These are phyloP conservation scores for Pterophyllum scalare DNA, from an alignment of 2,113 vertebrate genomes.

Conservation along the genomic window DNA sequence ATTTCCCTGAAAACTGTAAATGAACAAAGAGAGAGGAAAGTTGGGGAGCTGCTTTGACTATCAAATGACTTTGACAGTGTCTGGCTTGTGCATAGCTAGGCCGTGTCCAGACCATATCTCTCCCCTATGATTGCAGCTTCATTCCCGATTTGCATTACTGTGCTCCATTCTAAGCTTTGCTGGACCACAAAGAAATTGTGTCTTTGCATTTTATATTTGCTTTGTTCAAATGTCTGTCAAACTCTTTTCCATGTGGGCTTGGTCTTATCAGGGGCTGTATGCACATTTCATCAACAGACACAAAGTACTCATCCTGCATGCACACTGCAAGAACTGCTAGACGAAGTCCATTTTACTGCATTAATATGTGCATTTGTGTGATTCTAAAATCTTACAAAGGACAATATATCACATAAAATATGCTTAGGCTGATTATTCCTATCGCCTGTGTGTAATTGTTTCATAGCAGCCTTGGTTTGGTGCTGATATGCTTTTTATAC, in stretches of 20 bases:
- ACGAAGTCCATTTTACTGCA: not conserved
- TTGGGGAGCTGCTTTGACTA: conserved; percentile 76
- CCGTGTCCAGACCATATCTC: conserved; percentile 66
- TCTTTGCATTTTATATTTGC: conserved; percentile 80
- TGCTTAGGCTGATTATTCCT: not conserved
- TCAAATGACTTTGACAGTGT: conserved; percentile 76
- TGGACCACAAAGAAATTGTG: conserved; percentile 72
- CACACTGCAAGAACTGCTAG: not conserved
- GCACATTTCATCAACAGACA: conserved; percentile 67
- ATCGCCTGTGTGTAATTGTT: not conserved
- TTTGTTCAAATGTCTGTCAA: conserved; percentile 70
- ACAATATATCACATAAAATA: not conserved
- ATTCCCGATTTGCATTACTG: conserved; percentile 80
- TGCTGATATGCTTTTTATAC: conserved; percentile 16
- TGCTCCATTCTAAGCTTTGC: conserved; percentile 63
- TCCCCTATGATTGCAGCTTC: conserved; percentile 67
- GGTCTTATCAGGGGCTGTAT: conserved; percentile 61
- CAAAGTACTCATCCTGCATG: conserved; percentile 10
- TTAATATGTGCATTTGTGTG: not conserved
- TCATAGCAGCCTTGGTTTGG: conserved; percentile 9
- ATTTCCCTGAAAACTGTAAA: conserved; percentile 83
- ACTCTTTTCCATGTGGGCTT: conserved; percentile 49
- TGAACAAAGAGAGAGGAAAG: conserved; percentile 77
- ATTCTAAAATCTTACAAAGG: not conserved
- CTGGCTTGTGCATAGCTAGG: conserved; percentile 48